phyloP scores from a whole-genome alignment of 2,797 vertebrate species.

The Scarus forsteni region DNA sequence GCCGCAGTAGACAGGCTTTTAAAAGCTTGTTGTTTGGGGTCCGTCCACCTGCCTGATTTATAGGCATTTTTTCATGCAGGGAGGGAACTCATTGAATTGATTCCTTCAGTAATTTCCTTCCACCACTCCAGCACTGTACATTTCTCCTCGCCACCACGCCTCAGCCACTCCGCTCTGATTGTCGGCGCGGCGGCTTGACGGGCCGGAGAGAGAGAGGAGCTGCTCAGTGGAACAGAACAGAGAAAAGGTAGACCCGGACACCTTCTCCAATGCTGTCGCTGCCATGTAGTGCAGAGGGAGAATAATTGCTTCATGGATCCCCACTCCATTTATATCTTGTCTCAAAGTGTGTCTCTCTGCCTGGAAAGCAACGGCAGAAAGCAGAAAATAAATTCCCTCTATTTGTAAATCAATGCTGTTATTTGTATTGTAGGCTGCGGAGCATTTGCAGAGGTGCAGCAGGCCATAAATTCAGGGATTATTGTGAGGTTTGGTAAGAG shows the following conservation, averaged over 20 bases:
- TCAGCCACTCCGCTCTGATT: slow-evolving; percentile 67
- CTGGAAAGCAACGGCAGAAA: slow-evolving; percentile 39
- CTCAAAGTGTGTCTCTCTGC: slow-evolving; percentile 52
- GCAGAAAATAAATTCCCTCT: slow-evolving; percentile 28
- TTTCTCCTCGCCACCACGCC: slow-evolving; percentile 61
- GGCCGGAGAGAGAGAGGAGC: slow-evolving; percentile 53
- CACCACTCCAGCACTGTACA: slow-evolving; percentile 64
- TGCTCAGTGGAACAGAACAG: slow-evolving; percentile 73
- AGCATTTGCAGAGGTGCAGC: slow-evolving; percentile 32
- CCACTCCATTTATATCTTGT: slow-evolving; percentile 66
- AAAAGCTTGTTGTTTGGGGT: slow-evolving; percentile 68
- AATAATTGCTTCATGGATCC: slow-evolving; percentile 68
- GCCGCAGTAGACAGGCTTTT: slow-evolving; percentile 57
- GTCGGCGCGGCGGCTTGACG: slow-evolving; percentile 72
- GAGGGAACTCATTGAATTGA: slow-evolving; percentile 72
- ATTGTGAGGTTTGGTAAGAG: slow-evolving; percentile 26
- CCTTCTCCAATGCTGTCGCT: slow-evolving; percentile 59
- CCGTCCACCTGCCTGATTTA: slow-evolving; percentile 71
- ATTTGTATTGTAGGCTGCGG: slow-evolving; percentile 46
- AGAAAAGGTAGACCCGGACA: slow-evolving; percentile 62
- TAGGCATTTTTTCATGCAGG: slow-evolving; percentile 62
- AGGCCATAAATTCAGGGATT: slow-evolving; percentile 28
- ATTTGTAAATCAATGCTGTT: slow-evolving; percentile 63
- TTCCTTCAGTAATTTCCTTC: slow-evolving; percentile 80
- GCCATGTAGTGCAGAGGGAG: slow-evolving; percentile 60